phyloP scores from a whole-genome alignment of 2,113 vertebrate genomes.

The Tylochromis polylepis region DNA sequence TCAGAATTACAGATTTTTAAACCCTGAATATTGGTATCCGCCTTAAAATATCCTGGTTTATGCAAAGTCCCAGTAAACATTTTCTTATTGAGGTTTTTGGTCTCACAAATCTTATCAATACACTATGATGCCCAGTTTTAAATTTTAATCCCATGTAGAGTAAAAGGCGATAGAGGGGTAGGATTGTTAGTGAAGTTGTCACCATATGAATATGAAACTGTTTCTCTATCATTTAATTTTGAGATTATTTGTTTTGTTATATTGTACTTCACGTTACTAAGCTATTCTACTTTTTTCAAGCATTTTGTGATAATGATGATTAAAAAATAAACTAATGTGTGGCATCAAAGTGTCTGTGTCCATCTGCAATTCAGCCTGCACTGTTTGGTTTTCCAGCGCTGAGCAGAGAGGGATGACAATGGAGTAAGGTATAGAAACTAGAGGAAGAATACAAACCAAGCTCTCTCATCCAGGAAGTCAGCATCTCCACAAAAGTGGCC shows the following conservation, averaged over 20 bases:
- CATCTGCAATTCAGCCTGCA: not conserved
- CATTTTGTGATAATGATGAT: not conserved
- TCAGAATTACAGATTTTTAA: not conserved
- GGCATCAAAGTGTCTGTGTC: not conserved
- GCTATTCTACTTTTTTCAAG: not conserved
- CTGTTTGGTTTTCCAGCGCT: not conserved
- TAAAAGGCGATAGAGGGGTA: not conserved
- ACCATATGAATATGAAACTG: not conserved
- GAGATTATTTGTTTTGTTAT: not conserved
- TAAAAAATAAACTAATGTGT: not conserved
- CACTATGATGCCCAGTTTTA: not conserved
- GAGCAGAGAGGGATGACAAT: not conserved
- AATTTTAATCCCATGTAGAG: not conserved
- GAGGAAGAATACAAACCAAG: slow-evolving; percentile 72
- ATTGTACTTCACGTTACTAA: not conserved
- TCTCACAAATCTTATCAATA: not conserved
- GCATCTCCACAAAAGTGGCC: slow-evolving; percentile 83
- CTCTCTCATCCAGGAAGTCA: slow-evolving; percentile 83
- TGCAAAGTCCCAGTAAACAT: not conserved
- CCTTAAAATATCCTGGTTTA: not conserved
- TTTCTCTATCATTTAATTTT: not conserved
- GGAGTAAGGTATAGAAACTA: not conserved
- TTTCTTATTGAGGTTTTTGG: not conserved
- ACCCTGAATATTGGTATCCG: not conserved
- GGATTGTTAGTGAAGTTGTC: not conserved